These are phyloP conservation scores for Scomber scombrus DNA, from an alignment of 2,113 vertebrate genomes.

Conservation along the genomic window DNA sequence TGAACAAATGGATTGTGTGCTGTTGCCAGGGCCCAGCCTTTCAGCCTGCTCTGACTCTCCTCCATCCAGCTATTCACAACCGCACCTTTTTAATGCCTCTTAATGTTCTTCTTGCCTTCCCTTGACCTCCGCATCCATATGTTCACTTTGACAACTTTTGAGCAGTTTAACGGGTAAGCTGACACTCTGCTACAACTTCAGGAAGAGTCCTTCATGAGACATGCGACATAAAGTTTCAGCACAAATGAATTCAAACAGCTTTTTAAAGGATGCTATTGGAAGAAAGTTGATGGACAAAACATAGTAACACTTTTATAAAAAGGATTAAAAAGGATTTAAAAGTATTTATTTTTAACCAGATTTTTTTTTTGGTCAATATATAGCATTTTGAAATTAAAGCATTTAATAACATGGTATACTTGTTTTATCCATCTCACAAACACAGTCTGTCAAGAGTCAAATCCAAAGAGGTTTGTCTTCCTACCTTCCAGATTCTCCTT, in stretches of 20 bases:
- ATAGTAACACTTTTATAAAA: neutral
- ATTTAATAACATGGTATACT: neutral
- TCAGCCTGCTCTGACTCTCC: slow-evolving; percentile 53
- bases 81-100: slow-evolving; percentile 54
- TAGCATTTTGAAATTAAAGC: neutral
- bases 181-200: neutral
- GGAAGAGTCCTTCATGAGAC: neutral
- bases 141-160: slow-evolving; percentile 60
- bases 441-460: slow-evolving; percentile 22
- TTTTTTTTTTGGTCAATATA: too few species aligned
- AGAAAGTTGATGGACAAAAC: neutral
- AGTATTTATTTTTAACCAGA: too few species aligned
- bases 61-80: slow-evolving; percentile 44
- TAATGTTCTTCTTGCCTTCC: slow-evolving; percentile 39
- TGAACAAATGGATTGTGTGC: slow-evolving; percentile 76
- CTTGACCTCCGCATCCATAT: slow-evolving; percentile 48
- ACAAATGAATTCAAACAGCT: neutral
- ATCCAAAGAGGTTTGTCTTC: slow-evolving; percentile 47
- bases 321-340: too few species aligned
- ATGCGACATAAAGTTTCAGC: neutral
- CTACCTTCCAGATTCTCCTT: slow-evolving; percentile 52
- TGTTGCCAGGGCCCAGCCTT: slow-evolving; percentile 60
- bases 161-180: slow-evolving; percentile 6
- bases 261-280: neutral
- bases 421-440: slow-evolving; percentile 33